Conservation (phyloP, 64 coral and sea anemone species). For the Stichodactyla mertensii region DNA sequence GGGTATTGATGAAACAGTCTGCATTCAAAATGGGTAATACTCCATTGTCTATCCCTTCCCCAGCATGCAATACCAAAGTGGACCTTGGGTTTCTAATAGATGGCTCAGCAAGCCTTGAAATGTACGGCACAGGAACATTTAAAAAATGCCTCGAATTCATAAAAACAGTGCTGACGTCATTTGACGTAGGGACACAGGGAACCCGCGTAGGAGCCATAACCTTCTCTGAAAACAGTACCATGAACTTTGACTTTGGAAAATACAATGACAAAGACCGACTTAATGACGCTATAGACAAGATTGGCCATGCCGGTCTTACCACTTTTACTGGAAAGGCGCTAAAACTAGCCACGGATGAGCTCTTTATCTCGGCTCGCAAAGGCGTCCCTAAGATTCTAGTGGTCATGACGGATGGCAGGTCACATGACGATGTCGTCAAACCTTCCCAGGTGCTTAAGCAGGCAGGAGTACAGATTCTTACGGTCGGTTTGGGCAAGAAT, state of each 20-base stretch:
- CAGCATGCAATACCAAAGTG: slow-evolving; percentile 39
- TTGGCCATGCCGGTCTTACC: slow-evolving; percentile 22
- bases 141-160: slow-evolving; percentile 36
- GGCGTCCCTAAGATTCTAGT: slow-evolving; percentile 30
- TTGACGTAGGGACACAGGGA: slow-evolving; percentile 25
- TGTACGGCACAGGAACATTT: slow-evolving; percentile 55
- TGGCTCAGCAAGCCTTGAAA: slow-evolving; percentile 42
- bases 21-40: too few relatives aligned
- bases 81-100: slow-evolving; percentile 33
- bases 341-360: slow-evolving; percentile 28
- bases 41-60: not conserved
- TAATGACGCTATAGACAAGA: slow-evolving; percentile 18
- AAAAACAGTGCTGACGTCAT: slow-evolving; percentile 7
- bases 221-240: slow-evolving; percentile 24
- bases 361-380: slow-evolving; percentile 25
- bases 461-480: slow-evolving; percentile 23
- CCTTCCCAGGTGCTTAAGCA: slow-evolving; percentile 28
- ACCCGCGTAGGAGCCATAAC: slow-evolving; percentile 40
- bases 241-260: slow-evolving; percentile 38
- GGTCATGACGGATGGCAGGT: slow-evolving; percentile 36
- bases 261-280: slow-evolving; percentile 13
- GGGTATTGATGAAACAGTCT: too few relatives aligned
- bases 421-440: slow-evolving; percentile 46
- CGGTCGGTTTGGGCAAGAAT: slow-evolving; percentile 34
- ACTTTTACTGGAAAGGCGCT: slow-evolving; percentile 41